Conservation (phyloP, 2,797 vertebrate species). For the Morelia viridis region DNA sequence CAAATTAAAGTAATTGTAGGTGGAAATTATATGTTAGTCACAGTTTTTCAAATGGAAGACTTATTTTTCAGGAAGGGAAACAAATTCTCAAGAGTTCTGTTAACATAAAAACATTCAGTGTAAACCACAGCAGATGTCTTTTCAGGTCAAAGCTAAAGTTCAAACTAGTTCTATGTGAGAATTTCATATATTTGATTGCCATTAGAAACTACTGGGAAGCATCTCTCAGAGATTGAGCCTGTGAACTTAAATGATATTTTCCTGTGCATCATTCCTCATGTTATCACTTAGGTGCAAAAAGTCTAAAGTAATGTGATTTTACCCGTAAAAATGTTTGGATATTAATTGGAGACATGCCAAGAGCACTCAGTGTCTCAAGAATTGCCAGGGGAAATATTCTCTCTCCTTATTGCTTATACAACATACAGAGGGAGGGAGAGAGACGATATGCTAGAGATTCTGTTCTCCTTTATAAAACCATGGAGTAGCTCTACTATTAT, state of each 20-base stretch:
- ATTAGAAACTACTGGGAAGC: background rate
- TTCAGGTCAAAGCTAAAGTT: conserved; percentile 21
- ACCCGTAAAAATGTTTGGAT: background rate
- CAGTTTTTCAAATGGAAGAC: conserved; percentile 47
- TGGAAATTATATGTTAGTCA: conserved; percentile 52
- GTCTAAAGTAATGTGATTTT: background rate
- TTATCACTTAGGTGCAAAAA: conserved; percentile 1
- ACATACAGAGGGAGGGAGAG: background rate
- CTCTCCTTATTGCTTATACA: background rate
- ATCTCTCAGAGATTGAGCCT: background rate
- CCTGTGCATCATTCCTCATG: background rate
- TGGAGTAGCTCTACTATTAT: background rate
- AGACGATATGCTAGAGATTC: background rate
- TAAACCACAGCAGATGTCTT: conserved; percentile 31
- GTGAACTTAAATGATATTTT: conserved; percentile 23
- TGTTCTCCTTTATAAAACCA: background rate
- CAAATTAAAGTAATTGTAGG: conserved; percentile 38
- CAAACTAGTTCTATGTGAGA: background rate
- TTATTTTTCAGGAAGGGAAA: conserved; percentile 55
- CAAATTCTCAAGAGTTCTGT: conserved; percentile 37
- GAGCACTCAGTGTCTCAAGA: background rate
- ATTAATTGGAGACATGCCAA: background rate
- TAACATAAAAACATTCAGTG: conserved; percentile 44
- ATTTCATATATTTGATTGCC: background rate
- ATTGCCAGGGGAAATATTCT: background rate